Evolutionary conservation across 92 coral and sea anemone genomes (phyloP).

Genomic region (Muricea muricata): DNA sequence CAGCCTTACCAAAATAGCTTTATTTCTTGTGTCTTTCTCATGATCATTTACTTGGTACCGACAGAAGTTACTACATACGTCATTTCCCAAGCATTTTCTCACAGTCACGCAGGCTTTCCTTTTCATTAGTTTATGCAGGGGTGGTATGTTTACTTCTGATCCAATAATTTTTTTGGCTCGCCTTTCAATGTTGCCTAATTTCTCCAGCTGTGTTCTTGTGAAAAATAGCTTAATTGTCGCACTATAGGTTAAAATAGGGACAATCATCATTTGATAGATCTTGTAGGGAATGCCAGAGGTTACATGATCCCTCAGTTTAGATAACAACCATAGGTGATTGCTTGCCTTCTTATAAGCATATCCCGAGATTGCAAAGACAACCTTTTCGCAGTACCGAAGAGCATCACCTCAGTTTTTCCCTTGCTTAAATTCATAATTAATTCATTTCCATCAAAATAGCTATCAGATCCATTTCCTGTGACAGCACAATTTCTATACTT

Average conservation of each 20-base stretch:
- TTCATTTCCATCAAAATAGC: neutral
- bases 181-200: no score
- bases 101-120: neutral
- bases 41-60: neutral
- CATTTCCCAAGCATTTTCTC: neutral
- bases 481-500: neutral
- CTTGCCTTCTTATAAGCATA: neutral
- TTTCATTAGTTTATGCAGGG: no score
- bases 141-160: no score
- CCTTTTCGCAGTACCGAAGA: neutral
- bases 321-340: neutral
- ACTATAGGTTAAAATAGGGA: neutral
- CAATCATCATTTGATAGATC: constrained; percentile 8
- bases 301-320: neutral
- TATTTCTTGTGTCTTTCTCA: neutral
- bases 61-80: neutral
- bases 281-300: neutral
- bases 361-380: neutral
- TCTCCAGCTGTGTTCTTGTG: no score
- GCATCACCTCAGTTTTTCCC: constrained; percentile 3
- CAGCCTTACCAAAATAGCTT: neutral
- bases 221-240: no score
- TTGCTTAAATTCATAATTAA: neutral
- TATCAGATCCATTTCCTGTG: neutral
- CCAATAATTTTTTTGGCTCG: no score